Base-by-base conservation (phyloP, 2,888 invertebrate species). In the Diploptera punctata region DNA sequence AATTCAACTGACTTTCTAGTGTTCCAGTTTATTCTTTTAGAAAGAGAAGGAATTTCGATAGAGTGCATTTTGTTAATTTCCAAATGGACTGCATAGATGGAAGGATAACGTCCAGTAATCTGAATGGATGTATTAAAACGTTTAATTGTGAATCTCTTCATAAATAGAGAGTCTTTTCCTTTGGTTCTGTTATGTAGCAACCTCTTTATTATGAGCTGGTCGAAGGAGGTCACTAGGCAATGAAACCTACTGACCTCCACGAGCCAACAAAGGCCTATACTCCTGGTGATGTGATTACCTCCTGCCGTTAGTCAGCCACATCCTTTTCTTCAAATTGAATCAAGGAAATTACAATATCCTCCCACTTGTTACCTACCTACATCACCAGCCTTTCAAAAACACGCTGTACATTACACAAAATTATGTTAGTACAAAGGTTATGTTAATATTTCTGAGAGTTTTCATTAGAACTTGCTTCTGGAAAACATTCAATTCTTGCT, bases 191-290 rank as follows among this genome's bases (percentile, higher is more conserved):
- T 65, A 44, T 47, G 65, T 65, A 65, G 65, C 65, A 18, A 65
- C 65, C 65, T 44, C 65, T 47, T 44, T 1, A 47, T 57, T 44
- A 65, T 26, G 47, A 1, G 47, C 47, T 65, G 26, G 65, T n/a
- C 57, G 29, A 9, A 29, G 29, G 57, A 13, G 57, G n/a, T 57
- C 29, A 57, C 57, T n/a, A 57, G 4, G 33, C 33, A 33, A 52
- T 57, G 57, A 24, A 57, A 57, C 26, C 33, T 33, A 33, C 5
- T 33, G 33, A 33, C 33, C 33, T 29, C 57, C 57, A 57, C 29
- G 57, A 57, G 26, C 57, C 57, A 57, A 65, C 18, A 26, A 19
- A 65, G 47, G 47, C 65, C 65, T 65, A 19, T 65, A 65, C 65
- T 65, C 65, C 65, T 65, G 26, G 47, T 65, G 44, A 65, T 65